Percentiles rank a stretch among this genome's conserved stretches.
Evolutionary conservation across 1,140 invertebrate genomes (phyloP).

Genomic region (Lethocerus indicus): DNA sequence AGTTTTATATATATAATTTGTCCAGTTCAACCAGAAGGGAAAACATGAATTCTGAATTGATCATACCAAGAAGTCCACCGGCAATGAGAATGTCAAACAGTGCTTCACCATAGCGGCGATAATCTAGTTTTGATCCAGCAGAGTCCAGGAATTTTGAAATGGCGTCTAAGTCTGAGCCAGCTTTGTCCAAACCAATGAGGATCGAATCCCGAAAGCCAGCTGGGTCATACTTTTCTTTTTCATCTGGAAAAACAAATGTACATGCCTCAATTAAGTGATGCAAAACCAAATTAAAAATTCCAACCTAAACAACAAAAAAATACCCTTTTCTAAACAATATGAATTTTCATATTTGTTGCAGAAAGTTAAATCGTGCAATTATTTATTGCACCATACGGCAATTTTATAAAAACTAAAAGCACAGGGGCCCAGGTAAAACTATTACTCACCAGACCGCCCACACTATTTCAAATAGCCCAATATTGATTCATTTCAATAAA

Average conservation of each 20-base stretch:
- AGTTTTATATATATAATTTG: no score
- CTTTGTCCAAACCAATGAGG: constrained; percentile 82
- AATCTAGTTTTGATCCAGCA: constrained; percentile 89
- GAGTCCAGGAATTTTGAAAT: constrained; percentile 87
- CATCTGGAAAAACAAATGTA: constrained; percentile 50
- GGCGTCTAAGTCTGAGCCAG: constrained; percentile 77
- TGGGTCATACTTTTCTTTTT: constrained; percentile 99
- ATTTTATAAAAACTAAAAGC: no score
- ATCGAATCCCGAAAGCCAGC: constrained; percentile 91
- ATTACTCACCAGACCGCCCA: no score
- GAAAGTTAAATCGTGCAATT: not conserved
- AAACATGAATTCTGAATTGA: no score
- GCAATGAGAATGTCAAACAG: constrained; percentile 96
- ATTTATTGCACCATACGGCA: not conserved
- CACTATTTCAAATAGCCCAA: no score
- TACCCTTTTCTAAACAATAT: no score
- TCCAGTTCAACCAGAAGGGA: no score
- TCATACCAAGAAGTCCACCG: constrained; percentile 67
- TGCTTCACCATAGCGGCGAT: constrained; percentile 91
- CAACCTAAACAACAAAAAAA: constrained; percentile 12
- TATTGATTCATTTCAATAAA: no score
- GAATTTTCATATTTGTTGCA: not conserved
- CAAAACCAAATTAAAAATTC: not conserved
- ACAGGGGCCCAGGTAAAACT: no score
- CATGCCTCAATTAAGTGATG: not conserved